A percentile compares a stretch with the other conserved stretches of the same genome.
Conservation (phyloP, 2,888 invertebrate species). For the Spisula subtruncata region DNA sequence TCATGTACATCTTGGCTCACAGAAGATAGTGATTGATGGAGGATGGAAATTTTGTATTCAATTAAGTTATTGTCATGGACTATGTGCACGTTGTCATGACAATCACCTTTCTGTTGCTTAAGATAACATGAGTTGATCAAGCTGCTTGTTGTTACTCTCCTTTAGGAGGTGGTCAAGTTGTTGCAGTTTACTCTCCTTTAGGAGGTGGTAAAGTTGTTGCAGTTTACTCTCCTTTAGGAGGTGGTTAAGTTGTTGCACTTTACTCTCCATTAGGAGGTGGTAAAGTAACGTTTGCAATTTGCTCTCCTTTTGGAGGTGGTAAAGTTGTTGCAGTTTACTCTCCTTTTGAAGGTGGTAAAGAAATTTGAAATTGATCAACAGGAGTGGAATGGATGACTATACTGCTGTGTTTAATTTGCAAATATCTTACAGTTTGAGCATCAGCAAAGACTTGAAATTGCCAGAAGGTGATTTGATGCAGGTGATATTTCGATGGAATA, state of each 20-base stretch:
- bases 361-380: not conserved
- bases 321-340: no score
- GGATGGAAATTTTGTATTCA: constrained; percentile 17
- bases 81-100: not conserved
- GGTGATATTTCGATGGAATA: not conserved
- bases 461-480: no score
- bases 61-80: constrained; percentile 5
- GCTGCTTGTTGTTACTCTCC: not conserved
- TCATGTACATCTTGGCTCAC: constrained; percentile 35
- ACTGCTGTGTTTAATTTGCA: not conserved
- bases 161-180: not conserved
- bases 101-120: not conserved
- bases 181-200: no score
- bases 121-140: not conserved
- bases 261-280: no score
- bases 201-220: no score
- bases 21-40: constrained; percentile 48
- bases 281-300: no score
- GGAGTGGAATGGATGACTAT: not conserved
- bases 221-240: no score
- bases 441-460: no score
- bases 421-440: not conserved
- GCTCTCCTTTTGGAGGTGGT: no score
- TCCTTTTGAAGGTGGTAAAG: no score
- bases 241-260: no score